A percentile compares a stretch with the other conserved stretches of the same genome.
phyloP scores from a whole-genome alignment of 2,113 vertebrate genomes.

The Sminthopsis crassicaudata region DNA sequence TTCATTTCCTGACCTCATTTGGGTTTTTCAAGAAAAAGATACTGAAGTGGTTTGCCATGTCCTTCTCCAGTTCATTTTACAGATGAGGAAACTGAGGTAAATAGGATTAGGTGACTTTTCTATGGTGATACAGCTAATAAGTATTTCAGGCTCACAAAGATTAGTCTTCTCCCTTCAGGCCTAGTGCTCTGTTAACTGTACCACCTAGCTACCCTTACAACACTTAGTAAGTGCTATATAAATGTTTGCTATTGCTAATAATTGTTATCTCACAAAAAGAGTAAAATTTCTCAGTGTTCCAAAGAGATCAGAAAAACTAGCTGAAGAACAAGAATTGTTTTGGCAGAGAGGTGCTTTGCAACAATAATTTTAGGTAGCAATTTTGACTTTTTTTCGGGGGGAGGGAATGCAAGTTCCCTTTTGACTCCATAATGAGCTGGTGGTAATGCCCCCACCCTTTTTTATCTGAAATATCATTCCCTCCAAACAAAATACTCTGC shows the following conservation, averaged over 20 bases:
- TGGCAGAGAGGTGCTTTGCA: background rate
- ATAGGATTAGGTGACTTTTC: background rate
- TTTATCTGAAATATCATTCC: background rate
- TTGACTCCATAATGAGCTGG: background rate
- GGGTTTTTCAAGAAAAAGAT: background rate
- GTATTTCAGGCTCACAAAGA: background rate
- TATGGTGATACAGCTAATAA: background rate
- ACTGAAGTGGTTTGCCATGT: background rate
- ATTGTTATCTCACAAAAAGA: background rate
- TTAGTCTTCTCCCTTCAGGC: background rate
- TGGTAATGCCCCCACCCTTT: background rate
- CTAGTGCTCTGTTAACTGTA: background rate
- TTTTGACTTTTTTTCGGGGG: background rate
- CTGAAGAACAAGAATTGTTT: background rate
- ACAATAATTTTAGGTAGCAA: background rate
- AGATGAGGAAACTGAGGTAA: background rate
- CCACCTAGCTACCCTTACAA: background rate
- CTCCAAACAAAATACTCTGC: background rate
- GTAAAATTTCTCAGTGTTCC: background rate
- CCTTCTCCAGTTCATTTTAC: background rate
- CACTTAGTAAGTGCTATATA: background rate
- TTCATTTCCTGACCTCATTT: background rate
- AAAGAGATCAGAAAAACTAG: background rate
- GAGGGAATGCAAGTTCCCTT: background rate
- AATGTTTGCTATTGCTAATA: background rate